A percentile compares a stretch with the other conserved stretches of the same genome.
Conservation (phyloP, 2,888 invertebrate genomes). For the Ormyrus nitidulus region DNA sequence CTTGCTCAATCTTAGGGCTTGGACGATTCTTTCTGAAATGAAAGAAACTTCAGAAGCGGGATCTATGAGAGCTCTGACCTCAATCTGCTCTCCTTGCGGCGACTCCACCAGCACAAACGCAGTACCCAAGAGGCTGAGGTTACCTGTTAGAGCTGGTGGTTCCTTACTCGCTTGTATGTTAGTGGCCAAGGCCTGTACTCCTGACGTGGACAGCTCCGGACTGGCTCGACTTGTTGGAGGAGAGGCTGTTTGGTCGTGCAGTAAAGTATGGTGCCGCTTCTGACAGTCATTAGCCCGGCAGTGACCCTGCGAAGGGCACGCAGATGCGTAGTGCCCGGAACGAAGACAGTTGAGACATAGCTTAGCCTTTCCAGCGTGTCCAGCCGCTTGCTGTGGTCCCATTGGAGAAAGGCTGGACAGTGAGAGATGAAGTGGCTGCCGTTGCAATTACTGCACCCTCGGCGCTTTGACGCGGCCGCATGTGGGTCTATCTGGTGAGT, state of each 20-base stretch:
- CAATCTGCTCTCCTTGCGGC: neutral
- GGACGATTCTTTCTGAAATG: neutral
- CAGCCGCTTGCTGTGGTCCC: neutral
- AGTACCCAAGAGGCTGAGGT: neutral
- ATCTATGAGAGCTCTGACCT: constrained; percentile 1
- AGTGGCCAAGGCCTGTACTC: too few relatives aligned
- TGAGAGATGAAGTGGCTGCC: neutral
- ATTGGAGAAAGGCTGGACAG: neutral
- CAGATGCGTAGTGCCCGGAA: too few relatives aligned
- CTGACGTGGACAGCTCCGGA: too few relatives aligned
- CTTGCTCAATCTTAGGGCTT: too few relatives aligned
- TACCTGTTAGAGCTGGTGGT: neutral
- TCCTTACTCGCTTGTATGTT: neutral
- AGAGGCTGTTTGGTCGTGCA: too few relatives aligned
- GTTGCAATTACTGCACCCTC: neutral
- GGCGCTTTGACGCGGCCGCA: neutral
- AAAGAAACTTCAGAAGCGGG: neutral
- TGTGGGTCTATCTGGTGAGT: too few relatives aligned
- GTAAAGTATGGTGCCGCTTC: neutral
- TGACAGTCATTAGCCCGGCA: neutral
- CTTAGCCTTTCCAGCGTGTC: neutral
- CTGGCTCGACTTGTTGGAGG: too few relatives aligned
- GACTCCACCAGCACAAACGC: too few relatives aligned
- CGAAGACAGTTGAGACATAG: neutral
- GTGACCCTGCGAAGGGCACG: neutral